Percentiles rank a stretch among this genome's conserved stretches.
These are phyloP conservation scores for Charaxes varanes DNA, from an alignment of 1,140 invertebrate genomes.

Conservation along the genomic window DNA sequence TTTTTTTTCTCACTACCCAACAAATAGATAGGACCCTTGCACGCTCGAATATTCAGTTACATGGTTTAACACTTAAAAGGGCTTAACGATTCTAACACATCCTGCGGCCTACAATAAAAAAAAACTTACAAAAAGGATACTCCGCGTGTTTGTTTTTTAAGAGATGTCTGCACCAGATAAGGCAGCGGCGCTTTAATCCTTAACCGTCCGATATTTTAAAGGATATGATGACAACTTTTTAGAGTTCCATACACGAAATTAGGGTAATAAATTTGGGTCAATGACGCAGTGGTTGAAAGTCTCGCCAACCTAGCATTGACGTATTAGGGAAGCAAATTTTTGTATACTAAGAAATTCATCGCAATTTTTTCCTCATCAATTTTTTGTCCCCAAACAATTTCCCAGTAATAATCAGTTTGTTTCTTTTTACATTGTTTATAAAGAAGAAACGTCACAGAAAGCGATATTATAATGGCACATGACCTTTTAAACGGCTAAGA, in stretches of 20 bases:
- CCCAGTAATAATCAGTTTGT: too few relatives aligned
- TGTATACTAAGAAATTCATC: too few relatives aligned
- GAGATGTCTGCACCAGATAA: constrained; percentile 70
- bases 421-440: too few relatives aligned
- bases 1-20: constrained; percentile 63
- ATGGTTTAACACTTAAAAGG: constrained; percentile 74
- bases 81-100: constrained; percentile 72
- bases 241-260: neutral
- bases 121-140: constrained; percentile 62
- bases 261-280: too few relatives aligned
- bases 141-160: constrained; percentile 71
- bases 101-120: constrained; percentile 71
- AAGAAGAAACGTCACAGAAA: too few relatives aligned
- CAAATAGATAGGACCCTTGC: constrained; percentile 69
- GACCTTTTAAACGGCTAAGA: too few relatives aligned
- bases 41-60: constrained; percentile 71
- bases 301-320: too few relatives aligned
- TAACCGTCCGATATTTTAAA: constrained; percentile 68
- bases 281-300: too few relatives aligned
- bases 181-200: constrained; percentile 69
- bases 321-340: too few relatives aligned
- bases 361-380: too few relatives aligned
- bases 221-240: constrained; percentile 69
- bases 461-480: too few relatives aligned
- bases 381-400: too few relatives aligned